Conservation (phyloP, 2,888 invertebrate genomes). For the Cistogaster globosa region DNA sequence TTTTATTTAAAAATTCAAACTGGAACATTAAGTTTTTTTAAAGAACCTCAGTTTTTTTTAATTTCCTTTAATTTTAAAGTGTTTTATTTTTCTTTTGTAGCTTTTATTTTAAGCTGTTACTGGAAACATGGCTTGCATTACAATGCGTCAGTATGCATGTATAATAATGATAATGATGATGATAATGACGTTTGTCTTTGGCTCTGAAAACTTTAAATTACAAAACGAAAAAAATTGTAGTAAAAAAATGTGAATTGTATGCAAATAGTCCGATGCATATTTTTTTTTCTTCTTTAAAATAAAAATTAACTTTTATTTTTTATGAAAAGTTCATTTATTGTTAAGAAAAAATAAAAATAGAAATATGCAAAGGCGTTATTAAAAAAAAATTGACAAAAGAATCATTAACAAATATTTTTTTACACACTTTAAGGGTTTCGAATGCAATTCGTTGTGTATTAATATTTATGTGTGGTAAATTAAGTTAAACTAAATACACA, state of each 20-base stretch:
- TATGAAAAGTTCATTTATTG: conserved; percentile 52
- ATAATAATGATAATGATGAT: conserved; percentile 13
- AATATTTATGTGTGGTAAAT: conserved; percentile 14
- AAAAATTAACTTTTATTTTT: conserved; percentile 43
- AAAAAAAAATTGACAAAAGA: conserved; percentile 56
- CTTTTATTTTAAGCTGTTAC: conserved; percentile 28
- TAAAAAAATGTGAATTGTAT: conserved; percentile 54
- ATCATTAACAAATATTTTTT: conserved; percentile 64
- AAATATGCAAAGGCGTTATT: conserved; percentile 5
- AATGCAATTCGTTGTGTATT: conserved; percentile 17
- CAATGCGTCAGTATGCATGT: conserved; percentile 40
- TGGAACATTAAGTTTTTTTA: not conserved
- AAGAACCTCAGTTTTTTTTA: too few relatives aligned
- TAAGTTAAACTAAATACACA: not conserved
- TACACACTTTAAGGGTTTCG: conserved; percentile 70
- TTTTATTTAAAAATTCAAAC: too few relatives aligned
- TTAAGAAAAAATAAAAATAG: conserved; percentile 4
- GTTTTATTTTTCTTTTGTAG: too few relatives aligned
- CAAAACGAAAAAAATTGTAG: conserved; percentile 26
- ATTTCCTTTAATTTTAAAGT: too few relatives aligned
- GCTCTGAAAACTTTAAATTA: conserved; percentile 60
- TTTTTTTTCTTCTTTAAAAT: conserved; percentile 28
- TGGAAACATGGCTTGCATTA: conserved; percentile 59
- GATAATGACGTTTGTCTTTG: conserved; percentile 36
- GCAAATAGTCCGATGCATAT: conserved; percentile 39